phyloP scores from a whole-genome alignment of 2,888 invertebrate species.

The Criorhina ranunculi region DNA sequence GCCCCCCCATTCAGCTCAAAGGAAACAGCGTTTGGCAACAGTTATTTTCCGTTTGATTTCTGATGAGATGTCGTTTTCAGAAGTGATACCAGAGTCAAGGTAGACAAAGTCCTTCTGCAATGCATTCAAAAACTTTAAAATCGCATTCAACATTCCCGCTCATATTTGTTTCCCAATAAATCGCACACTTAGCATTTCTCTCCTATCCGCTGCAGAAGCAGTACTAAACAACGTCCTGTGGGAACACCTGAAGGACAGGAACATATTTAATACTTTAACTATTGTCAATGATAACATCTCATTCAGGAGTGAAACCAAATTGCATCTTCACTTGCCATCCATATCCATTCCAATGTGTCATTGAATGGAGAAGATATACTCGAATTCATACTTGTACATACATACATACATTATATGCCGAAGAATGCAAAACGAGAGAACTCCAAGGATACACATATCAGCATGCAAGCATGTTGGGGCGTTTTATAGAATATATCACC shows the following conservation, averaged over 20 bases:
- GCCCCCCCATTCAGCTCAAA: too few species aligned
- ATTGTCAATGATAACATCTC: conserved; percentile 67
- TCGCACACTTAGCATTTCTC: not conserved
- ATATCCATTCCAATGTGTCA: conserved; percentile 48
- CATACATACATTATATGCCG: conserved; percentile 34
- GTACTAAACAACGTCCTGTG: conserved; percentile 26
- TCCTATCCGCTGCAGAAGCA: conserved; percentile 7
- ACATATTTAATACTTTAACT: conserved; percentile 66
- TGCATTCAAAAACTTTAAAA: too few species aligned
- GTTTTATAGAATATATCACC: conserved; percentile 67
- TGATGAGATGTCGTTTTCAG: too few species aligned
- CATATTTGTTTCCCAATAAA: too few species aligned
- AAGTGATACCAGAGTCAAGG: too few species aligned
- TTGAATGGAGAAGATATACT: conserved; percentile 57
- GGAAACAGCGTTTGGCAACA: too few species aligned
- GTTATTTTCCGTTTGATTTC: too few species aligned
- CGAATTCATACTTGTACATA: too few species aligned
- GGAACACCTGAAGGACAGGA: conserved; percentile 51
- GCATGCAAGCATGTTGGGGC: conserved; percentile 7
- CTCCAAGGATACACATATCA: conserved; percentile 28
- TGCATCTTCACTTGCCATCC: conserved; percentile 65
- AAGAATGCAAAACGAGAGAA: conserved; percentile 47
- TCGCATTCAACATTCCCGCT: too few species aligned
- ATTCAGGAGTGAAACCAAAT: conserved; percentile 69
- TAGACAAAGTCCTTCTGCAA: too few species aligned